These are phyloP conservation scores for Nasonia longicornis DNA, from an alignment of 1,140 invertebrate genomes.

Conservation along the genomic window DNA sequence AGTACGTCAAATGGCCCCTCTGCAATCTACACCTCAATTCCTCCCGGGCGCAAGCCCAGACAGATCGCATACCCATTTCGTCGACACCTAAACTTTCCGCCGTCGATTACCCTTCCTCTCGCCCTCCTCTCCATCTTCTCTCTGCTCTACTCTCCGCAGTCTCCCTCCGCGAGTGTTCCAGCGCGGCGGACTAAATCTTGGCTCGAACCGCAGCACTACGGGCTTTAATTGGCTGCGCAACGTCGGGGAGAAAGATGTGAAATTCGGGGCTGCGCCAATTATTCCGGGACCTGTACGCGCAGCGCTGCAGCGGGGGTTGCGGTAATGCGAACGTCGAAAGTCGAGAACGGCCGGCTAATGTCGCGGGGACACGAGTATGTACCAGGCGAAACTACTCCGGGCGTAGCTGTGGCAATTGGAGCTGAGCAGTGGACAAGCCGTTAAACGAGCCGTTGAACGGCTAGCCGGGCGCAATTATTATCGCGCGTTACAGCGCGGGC, in stretches of 20 bases:
- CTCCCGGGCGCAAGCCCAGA: background rate
- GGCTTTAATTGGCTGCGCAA: background rate
- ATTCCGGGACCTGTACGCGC: background rate
- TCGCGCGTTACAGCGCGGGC: background rate
- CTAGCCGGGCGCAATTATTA: slow-evolving; percentile 44
- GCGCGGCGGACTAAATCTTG: background rate
- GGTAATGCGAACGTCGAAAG: slow-evolving; percentile 6
- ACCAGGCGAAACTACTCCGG: too few relatives aligned
- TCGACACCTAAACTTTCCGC: background rate
- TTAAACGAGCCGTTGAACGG: slow-evolving; percentile 37
- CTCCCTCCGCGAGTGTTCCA: background rate
- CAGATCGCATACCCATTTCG: background rate
- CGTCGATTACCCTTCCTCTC: slow-evolving; percentile 2
- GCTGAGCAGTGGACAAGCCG: background rate
- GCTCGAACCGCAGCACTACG: background rate
- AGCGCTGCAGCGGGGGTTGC: background rate
- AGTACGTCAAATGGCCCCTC: slow-evolving; percentile 24
- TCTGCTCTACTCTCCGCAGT: background rate
- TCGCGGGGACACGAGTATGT: background rate
- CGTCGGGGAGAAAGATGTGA: background rate
- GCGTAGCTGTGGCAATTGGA: background rate
- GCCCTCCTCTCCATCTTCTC: background rate
- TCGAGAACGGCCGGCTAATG: background rate
- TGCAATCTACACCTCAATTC: slow-evolving; percentile 19
- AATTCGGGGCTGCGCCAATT: slow-evolving; percentile 3